phyloP scores from a whole-genome alignment of 1,140 invertebrate genomes.

The Zaprionus camerounensis region DNA sequence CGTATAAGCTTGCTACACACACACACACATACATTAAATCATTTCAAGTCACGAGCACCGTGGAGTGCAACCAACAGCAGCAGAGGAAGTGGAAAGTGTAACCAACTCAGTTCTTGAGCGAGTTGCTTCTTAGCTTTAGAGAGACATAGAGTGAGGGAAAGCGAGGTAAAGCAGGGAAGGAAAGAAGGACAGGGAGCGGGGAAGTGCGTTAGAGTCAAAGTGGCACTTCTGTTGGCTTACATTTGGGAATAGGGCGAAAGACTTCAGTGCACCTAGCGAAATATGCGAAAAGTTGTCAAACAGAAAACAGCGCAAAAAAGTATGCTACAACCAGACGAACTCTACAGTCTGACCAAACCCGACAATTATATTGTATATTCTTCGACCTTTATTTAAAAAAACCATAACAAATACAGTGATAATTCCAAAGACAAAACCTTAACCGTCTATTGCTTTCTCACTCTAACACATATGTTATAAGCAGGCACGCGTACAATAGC shows the following conservation, averaged over 20 bases:
- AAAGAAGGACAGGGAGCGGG: not conserved
- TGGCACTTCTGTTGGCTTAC: slow-evolving; percentile 20
- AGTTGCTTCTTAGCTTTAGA: not conserved
- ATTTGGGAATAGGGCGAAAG: slow-evolving; percentile 5
- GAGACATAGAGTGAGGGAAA: not conserved
- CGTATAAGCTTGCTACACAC: slow-evolving; percentile 13
- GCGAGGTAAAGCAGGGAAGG: not conserved
- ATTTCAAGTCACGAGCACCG: slow-evolving; percentile 29
- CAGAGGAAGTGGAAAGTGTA: not conserved
- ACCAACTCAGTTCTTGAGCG: not conserved
- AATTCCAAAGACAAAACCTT: too few relatives aligned
- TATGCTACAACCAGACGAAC: not conserved
- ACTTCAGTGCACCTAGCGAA: slow-evolving; percentile 5
- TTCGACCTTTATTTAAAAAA: too few relatives aligned
- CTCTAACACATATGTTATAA: too few relatives aligned
- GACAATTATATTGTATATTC: too few relatives aligned
- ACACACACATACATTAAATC: slow-evolving; percentile 23
- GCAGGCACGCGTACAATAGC: too few relatives aligned
- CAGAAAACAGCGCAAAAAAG: not conserved
- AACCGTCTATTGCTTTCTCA: too few relatives aligned
- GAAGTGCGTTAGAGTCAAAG: not conserved
- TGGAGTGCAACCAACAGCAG: slow-evolving; percentile 9
- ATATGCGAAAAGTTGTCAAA: not conserved
- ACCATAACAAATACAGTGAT: too few relatives aligned
- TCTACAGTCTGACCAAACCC: too few relatives aligned